These are phyloP conservation scores for Congeria kusceri DNA, from an alignment of 2,888 invertebrate genomes.

Conservation along the genomic window DNA sequence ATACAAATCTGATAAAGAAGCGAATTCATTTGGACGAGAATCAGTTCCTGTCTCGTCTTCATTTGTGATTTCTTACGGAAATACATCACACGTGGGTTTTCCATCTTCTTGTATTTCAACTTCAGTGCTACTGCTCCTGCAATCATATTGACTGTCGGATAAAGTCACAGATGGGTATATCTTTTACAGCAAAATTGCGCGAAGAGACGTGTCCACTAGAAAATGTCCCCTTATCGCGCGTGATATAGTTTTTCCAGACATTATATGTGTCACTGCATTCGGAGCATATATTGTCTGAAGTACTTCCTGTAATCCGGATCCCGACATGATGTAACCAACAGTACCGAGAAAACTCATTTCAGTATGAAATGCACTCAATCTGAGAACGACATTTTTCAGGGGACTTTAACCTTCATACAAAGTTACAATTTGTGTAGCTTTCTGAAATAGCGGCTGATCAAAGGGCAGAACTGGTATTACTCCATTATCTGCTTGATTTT, in stretches of 20 bases:
- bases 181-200: slow-evolving; percentile 26
- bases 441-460: slow-evolving; percentile 49
- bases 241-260: slow-evolving; percentile 66
- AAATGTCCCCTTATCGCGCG: slow-evolving; percentile 65
- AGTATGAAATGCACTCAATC: slow-evolving; percentile 46
- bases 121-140: no score
- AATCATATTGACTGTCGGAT: no score
- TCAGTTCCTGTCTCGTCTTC: background rate
- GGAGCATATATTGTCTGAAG: slow-evolving; percentile 42
- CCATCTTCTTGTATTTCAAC: no score
- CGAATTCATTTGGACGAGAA: background rate
- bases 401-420: background rate
- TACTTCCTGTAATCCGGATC: slow-evolving; percentile 41
- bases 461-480: slow-evolving; percentile 50
- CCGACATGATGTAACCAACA: slow-evolving; percentile 51
- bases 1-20: slow-evolving; percentile 10
- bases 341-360: slow-evolving; percentile 69
- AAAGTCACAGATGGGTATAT: background rate
- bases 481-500: slow-evolving; percentile 36
- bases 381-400: slow-evolving; percentile 17
- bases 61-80: background rate
- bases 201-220: slow-evolving; percentile 55
- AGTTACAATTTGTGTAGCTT: slow-evolving; percentile 19
- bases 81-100: no score
- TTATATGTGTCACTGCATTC: slow-evolving; percentile 64